Percentiles rank a stretch among this genome's conserved stretches.
Evolutionary conservation across 2,888 invertebrate species (phyloP).

Genomic region (Rhingia campestris): DNA sequence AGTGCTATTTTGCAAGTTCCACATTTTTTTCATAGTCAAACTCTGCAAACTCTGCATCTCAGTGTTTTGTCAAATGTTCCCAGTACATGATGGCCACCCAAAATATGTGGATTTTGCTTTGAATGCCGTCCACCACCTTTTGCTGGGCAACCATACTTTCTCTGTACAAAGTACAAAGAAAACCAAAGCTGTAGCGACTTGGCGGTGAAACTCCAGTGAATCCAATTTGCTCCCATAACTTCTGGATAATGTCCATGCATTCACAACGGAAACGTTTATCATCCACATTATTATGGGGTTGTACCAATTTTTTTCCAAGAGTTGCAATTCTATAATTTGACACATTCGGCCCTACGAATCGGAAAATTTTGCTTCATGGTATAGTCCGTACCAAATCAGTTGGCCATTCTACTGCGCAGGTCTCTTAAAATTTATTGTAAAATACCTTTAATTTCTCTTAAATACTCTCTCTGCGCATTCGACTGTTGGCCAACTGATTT

Average conservation of each 20-base stretch:
- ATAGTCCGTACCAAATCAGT: too few relatives aligned
- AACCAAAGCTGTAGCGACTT: constrained; percentile 7
- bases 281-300: background rate
- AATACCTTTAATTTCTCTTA: too few relatives aligned
- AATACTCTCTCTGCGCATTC: too few relatives aligned
- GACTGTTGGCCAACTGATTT: too few relatives aligned
- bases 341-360: too few relatives aligned
- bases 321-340: constrained; percentile 1
- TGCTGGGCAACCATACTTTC: constrained; percentile 10
- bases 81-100: background rate
- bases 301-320: background rate
- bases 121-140: background rate
- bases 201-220: constrained; percentile 1
- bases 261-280: constrained; percentile 2
- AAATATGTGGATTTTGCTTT: background rate
- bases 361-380: too few relatives aligned
- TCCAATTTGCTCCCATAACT: constrained; percentile 2
- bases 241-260: constrained; percentile 9
- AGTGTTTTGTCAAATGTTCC: background rate
- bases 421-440: too few relatives aligned
- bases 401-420: too few relatives aligned
- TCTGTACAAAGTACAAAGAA: too few relatives aligned
- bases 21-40: background rate
- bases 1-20: too few relatives aligned
- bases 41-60: background rate